These are phyloP conservation scores for Microtus montanus DNA, from an alignment of 2,113 vertebrate genomes.

Conservation along the genomic window DNA sequence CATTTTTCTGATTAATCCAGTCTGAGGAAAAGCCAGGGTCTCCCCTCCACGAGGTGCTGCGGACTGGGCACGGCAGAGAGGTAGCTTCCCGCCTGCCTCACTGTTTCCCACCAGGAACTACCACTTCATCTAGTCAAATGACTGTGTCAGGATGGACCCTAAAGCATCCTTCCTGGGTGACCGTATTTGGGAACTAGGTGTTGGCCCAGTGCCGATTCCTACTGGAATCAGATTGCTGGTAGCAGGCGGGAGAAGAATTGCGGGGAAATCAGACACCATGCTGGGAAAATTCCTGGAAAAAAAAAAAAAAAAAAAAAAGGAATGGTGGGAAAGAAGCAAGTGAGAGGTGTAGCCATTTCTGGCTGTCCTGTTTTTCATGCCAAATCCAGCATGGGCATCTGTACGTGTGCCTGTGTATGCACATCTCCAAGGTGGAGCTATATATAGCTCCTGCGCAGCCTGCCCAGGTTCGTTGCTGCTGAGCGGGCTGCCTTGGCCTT, in stretches of 20 bases:
- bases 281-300: slow-evolving; percentile 43
- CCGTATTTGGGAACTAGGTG: slow-evolving; percentile 65
- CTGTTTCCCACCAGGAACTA: neutral
- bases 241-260: slow-evolving; percentile 58
- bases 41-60: slow-evolving; percentile 11
- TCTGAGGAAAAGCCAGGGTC: neutral
- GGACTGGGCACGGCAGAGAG: neutral
- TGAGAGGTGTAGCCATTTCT: slow-evolving; percentile 14
- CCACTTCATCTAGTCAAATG: neutral
- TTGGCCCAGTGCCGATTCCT: slow-evolving; percentile 58
- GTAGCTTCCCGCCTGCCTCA: neutral
- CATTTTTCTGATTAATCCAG: neutral
- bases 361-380: neutral
- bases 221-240: slow-evolving; percentile 46
- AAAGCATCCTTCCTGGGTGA: slow-evolving; percentile 23
- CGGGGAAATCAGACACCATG: slow-evolving; percentile 54
- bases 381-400: slow-evolving; percentile 29
- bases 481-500: slow-evolving; percentile 71
- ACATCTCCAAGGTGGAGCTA: slow-evolving; percentile 75
- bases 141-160: slow-evolving; percentile 5
- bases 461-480: slow-evolving; percentile 63
- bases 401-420: slow-evolving; percentile 36
- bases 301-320: too few species aligned
- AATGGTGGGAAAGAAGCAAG: neutral
- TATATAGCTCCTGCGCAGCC: slow-evolving; percentile 73